Conservation (phyloP, 2,797 vertebrate genomes). For the Malurus leucopterus region DNA sequence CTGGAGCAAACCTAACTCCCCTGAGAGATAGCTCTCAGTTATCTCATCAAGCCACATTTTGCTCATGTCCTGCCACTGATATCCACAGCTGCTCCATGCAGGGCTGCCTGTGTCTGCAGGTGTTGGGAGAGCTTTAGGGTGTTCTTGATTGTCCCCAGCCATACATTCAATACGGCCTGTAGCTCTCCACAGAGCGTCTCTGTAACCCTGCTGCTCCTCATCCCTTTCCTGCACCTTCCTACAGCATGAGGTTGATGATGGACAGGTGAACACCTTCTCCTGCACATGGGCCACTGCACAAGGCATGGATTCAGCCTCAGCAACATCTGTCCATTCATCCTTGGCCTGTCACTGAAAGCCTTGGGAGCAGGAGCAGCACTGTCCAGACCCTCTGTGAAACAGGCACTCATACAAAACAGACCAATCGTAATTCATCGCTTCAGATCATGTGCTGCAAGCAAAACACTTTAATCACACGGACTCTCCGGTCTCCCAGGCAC, state of each 20-base stretch:
- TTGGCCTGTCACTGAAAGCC: background rate
- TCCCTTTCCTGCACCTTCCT: background rate
- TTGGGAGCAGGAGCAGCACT: background rate
- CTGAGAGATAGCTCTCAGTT: background rate
- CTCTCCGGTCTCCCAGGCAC: background rate
- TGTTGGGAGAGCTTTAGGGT: rapidly evolving
- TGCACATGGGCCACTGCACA: background rate
- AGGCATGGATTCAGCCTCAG: background rate
- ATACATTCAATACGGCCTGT: rapidly evolving
- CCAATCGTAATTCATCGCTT: background rate
- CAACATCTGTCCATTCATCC: background rate
- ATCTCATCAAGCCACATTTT: background rate
- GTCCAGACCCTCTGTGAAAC: background rate
- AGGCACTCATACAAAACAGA: background rate
- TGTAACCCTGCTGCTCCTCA: background rate
- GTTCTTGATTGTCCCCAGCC: background rate
- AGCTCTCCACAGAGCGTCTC: background rate
- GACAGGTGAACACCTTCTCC: background rate
- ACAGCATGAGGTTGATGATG: background rate
- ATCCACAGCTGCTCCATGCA: background rate
- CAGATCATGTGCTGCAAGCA: background rate
- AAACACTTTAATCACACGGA: background rate
- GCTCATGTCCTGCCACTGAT: background rate
- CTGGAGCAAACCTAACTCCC: background rate
- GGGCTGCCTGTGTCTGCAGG: background rate